These are phyloP conservation scores for Xiphophorus maculatus DNA, from an alignment of 2,113 vertebrate genomes.

Conservation along the genomic window DNA sequence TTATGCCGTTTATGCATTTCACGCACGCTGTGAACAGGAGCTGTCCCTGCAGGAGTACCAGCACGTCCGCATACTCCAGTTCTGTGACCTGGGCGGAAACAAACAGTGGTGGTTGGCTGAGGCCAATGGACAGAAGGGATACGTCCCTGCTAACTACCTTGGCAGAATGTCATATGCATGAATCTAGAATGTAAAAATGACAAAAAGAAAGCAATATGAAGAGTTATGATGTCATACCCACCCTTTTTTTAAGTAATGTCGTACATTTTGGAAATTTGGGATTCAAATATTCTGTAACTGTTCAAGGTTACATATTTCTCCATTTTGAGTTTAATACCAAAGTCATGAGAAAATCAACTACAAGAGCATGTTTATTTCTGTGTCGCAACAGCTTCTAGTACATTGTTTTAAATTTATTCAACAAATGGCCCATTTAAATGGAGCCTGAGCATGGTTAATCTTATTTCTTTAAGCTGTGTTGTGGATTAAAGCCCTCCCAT, in stretches of 20 bases:
- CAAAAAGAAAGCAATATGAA: not conserved
- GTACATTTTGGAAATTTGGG: not conserved
- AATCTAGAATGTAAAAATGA: not conserved
- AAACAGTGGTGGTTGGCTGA: conserved; percentile 98
- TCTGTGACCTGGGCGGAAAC: conserved; percentile 93
- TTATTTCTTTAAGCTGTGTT: no score
- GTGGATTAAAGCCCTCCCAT: no score
- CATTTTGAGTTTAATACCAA: not conserved
- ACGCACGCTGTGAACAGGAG: conserved; percentile 92
- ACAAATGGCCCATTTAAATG: no score
- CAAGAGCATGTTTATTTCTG: not conserved
- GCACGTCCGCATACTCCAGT: conserved; percentile 88
- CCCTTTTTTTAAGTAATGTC: not conserved
- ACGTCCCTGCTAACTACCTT: conserved; percentile 95
- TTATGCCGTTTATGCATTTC: conserved; percentile 94
- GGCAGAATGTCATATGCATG: conserved; percentile 96
- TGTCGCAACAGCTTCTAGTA: not conserved
- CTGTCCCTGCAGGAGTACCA: conserved; percentile 93
- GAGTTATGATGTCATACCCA: not conserved
- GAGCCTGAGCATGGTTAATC: no score
- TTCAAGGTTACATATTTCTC: not conserved
- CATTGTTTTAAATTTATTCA: not conserved
- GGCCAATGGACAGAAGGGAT: conserved; percentile 90
- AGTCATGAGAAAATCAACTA: not conserved
- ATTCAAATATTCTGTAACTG: no score